Base-by-base conservation (phyloP, 1,140 invertebrate species). In the Trichogramma pretiosum region DNA sequence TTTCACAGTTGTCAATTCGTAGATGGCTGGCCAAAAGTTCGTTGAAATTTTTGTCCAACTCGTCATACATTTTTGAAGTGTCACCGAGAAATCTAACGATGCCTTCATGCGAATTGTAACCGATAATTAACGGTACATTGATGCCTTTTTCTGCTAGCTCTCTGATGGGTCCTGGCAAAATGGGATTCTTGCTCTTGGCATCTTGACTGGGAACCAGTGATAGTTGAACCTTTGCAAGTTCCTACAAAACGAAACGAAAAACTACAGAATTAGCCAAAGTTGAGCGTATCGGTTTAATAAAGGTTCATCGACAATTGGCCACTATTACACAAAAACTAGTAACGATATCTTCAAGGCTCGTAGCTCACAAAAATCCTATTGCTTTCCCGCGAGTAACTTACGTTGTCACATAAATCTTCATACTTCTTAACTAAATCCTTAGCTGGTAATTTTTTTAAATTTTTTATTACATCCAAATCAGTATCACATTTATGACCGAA, bases 91-190 rank as follows among this genome's bases (percentile, higher is more conserved):
- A 59, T 11, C 72, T 56, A 4, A 74, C 41, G 10, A 80, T 59
- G 3, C 74, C 74, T 68, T 83, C 81, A 9, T 70, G 65, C 14
- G 67, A 67, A 50, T 72, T 77, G 32, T 78, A 76, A 0, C 81
- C 81, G 18, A 73, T 61, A 16, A 82, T 70, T 24, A 79, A 55
- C 1, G 80, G 79, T 3, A 82, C 65, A 34, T 74, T 67, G 24
- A 71, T 56, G 33, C 68, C 66, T 41, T 64, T 67, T 38, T 67
- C 72, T 37, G 54, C 54, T 19, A 67, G 38, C 17, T 59, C 45
- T 19, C 26, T 26, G 4, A 61, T 61, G 21, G 57, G 26, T 39
- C 61, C 48, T 5, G 62, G 57, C 13, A 74, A 48, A 30, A 74
- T 56, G 11, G 62, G 60, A 13, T 60, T 45, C 3, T 14, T 0